These are phyloP conservation scores for Leptosomus discolor DNA, from an alignment of 2,113 vertebrate genomes.

Conservation along the genomic window DNA sequence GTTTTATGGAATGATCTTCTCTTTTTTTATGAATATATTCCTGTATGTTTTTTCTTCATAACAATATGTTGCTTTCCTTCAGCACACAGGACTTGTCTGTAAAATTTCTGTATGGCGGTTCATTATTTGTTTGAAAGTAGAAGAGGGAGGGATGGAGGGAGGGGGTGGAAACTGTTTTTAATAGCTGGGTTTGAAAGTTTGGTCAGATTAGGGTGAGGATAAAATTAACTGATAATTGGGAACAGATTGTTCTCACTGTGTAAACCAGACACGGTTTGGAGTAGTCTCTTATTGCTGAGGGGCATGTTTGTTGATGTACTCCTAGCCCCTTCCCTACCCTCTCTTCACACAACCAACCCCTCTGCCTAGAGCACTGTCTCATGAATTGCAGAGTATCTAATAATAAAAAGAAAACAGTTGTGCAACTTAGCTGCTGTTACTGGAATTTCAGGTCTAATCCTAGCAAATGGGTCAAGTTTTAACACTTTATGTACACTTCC, in stretches of 20 bases:
- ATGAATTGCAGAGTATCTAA: neutral
- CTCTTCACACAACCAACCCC: neutral
- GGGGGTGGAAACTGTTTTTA: neutral
- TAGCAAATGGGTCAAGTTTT: slow-evolving; percentile 15
- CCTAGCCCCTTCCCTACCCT: neutral
- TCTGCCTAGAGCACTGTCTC: neutral
- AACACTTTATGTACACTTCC: neutral
- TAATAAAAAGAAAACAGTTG: neutral
- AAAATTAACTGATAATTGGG: slow-evolving; percentile 22
- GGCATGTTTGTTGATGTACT: neutral
- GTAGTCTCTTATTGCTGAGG: neutral
- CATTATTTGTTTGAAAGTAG: neutral
- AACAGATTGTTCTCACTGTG: neutral
- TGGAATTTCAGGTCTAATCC: slow-evolving; percentile 25
- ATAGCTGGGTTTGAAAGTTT: slow-evolving; percentile 1
- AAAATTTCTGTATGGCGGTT: neutral
- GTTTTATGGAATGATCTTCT: neutral
- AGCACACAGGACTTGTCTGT: neutral
- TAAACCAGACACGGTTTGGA: neutral
- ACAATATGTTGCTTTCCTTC: neutral
- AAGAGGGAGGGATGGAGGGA: neutral
- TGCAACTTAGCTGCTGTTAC: neutral
- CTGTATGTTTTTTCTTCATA: neutral
- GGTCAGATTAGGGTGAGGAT: slow-evolving; percentile 27
- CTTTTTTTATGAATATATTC: neutral